These are phyloP conservation scores for Ennomos erosarius DNA, from an alignment of 2,888 invertebrate genomes.

Conservation along the genomic window DNA sequence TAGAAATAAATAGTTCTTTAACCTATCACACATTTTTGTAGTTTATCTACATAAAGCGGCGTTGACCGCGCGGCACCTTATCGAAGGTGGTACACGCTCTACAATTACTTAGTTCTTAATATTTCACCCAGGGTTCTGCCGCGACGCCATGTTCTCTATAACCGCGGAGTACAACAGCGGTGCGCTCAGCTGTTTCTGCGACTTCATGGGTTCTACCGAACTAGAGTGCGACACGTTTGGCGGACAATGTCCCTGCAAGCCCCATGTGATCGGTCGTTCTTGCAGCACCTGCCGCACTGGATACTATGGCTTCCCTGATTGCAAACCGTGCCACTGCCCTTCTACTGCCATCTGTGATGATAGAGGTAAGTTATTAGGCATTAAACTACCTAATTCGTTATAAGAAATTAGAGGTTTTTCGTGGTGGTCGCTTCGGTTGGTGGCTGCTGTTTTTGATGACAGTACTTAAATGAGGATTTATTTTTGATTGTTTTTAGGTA, in stretches of 20 bases:
- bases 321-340: conserved; percentile 95
- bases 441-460: too few relatives aligned
- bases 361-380: conserved; percentile 61
- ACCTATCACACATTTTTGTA: too few relatives aligned
- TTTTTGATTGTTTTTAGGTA: too few relatives aligned
- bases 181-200: conserved; percentile 95
- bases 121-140: conserved; percentile 89
- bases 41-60: too few relatives aligned
- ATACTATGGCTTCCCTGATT: conserved; percentile 98
- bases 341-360: conserved; percentile 93
- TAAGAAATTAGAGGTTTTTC: too few relatives aligned
- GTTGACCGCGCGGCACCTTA: too few relatives aligned
- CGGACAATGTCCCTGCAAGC: conserved; percentile 97
- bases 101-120: too few relatives aligned
- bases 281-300: conserved; percentile 95
- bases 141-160: conserved; percentile 95
- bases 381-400: too few relatives aligned
- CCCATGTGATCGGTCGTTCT: conserved; percentile 96
- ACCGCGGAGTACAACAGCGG: conserved; percentile 98
- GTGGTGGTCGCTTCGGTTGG: too few relatives aligned
- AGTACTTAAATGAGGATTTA: too few relatives aligned
- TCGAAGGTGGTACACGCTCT: too few relatives aligned
- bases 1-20: too few relatives aligned
- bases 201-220: conserved; percentile 92
- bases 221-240: conserved; percentile 97